Conservation (phyloP, 2,113 vertebrate species). For the Cettia cetti region DNA sequence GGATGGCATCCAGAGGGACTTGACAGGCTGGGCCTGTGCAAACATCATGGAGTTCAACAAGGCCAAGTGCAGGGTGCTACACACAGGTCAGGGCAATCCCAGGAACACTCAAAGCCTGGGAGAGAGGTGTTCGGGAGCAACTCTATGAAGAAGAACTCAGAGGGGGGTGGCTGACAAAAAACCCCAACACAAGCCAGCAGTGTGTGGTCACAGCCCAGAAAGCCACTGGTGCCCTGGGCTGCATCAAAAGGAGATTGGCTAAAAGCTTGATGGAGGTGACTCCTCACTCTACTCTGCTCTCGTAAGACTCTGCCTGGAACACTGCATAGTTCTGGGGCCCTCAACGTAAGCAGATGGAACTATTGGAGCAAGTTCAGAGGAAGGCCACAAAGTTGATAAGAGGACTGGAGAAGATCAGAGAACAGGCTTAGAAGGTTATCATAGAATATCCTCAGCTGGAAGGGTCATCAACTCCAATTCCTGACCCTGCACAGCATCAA, state of each 20-base stretch:
- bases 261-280: background rate
- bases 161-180: fast-evolving
- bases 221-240: background rate
- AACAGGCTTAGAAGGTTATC: background rate
- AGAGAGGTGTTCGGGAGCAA: background rate
- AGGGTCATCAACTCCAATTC: background rate
- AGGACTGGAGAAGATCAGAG: background rate
- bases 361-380: background rate
- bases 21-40: background rate
- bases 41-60: background rate
- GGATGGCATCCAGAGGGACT: background rate
- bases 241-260: background rate
- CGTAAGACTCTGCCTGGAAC: background rate
- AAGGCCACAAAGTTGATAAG: background rate
- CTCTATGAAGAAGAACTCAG: background rate
- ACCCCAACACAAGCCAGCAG: background rate
- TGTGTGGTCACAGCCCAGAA: background rate
- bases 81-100: background rate
- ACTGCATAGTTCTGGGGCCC: fast-evolving
- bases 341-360: background rate
- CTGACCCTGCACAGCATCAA: background rate
- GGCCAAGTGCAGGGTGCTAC: background rate
- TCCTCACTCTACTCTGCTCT: background rate
- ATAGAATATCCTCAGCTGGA: background rate
- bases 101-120: background rate